Evolutionary conservation across 2,113 vertebrate species (phyloP).

Genomic region (Microcebus lehilahytsara): DNA sequence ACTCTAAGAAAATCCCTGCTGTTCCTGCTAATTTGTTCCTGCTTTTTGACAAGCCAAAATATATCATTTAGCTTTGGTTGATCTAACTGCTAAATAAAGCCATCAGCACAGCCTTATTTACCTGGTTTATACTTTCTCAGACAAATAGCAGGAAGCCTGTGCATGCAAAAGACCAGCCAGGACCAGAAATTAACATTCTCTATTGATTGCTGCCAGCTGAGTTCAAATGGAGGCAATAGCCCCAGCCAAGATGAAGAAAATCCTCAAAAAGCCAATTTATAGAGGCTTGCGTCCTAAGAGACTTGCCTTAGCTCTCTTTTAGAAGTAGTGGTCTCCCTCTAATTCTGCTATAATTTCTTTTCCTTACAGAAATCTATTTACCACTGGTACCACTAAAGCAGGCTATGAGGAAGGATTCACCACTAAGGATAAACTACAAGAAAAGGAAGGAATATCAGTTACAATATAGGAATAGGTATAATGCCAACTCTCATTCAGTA

Average conservation of each 20-base stretch:
- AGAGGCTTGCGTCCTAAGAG: neutral
- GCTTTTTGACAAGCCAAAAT: neutral
- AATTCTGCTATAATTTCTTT: neutral
- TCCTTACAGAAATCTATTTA: neutral
- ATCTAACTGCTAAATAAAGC: slow-evolving; percentile 53
- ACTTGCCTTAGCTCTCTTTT: slow-evolving; percentile 2
- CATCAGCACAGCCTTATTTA: neutral
- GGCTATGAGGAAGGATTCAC: neutral
- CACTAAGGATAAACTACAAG: neutral
- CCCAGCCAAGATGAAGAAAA: neutral
- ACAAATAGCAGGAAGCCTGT: slow-evolving; percentile 55
- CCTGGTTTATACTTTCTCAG: slow-evolving; percentile 61
- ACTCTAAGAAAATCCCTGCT: neutral
- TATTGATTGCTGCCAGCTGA: neutral
- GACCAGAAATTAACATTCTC: slow-evolving; percentile 35
- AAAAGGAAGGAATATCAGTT: neutral
- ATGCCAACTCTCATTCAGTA: slow-evolving; percentile 25
- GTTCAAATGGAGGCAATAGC: neutral
- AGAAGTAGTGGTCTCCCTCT: neutral
- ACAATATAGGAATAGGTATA: neutral
- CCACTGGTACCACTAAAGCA: neutral
- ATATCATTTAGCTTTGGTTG: neutral
- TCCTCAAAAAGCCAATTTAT: neutral
- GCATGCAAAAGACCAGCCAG: slow-evolving; percentile 39
- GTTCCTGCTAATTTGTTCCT: neutral